Conservation (phyloP, 2,113 vertebrate genomes). For the Pseudorasbora parva region DNA sequence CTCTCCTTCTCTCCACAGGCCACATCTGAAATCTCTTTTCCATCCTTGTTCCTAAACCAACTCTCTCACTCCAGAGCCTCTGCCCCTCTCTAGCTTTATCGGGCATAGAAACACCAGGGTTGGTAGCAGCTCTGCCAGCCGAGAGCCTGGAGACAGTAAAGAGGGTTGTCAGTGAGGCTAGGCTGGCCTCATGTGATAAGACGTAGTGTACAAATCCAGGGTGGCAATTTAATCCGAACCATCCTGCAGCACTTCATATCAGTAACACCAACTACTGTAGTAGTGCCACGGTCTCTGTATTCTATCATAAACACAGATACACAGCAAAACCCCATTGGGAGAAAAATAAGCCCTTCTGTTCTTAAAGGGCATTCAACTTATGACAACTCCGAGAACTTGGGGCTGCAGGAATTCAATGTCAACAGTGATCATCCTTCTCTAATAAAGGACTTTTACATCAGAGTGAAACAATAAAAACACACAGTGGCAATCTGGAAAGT, state of each 20-base stretch:
- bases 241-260: constrained; percentile 51
- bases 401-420: constrained; percentile 43
- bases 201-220: constrained; percentile 54
- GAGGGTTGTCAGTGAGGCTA: constrained; percentile 51
- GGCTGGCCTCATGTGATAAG: constrained; percentile 61
- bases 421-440: constrained; percentile 11
- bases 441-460: constrained; percentile 22
- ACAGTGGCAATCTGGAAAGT: background rate
- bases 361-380: constrained; percentile 50
- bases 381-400: constrained; percentile 10
- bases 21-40: constrained; percentile 25
- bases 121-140: constrained; percentile 51
- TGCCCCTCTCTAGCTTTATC: constrained; percentile 50
- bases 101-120: constrained; percentile 36
- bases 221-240: constrained; percentile 56
- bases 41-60: background rate
- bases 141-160: constrained; percentile 42
- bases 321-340: constrained; percentile 33
- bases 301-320: constrained; percentile 42
- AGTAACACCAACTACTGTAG: constrained; percentile 42
- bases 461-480: constrained; percentile 21
- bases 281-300: constrained; percentile 41
- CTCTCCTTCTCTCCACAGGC: background rate
- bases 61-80: background rate
- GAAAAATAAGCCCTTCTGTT: constrained; percentile 45